Base-by-base conservation (phyloP, 2,888 invertebrate genomes). In the Orthosia cruda region DNA sequence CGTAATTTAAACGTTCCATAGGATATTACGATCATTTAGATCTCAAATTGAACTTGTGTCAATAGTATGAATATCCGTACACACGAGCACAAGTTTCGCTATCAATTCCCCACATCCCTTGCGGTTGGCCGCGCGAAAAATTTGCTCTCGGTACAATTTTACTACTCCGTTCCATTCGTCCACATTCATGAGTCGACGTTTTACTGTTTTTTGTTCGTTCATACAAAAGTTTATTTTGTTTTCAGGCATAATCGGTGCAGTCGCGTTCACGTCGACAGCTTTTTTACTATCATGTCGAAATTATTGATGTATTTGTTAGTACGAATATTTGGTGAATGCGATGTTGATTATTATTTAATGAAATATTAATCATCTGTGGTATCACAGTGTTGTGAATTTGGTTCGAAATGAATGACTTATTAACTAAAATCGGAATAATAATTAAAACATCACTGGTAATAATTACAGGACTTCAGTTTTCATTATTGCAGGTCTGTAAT, bases 91-190 rank as follows among this genome's bases (percentile, higher is more conserved):
- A 79, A 81, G 83, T 90, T 88, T 85, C 71, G 64, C 81, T 86
- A 84, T 87, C 81, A 77, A 83, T 74, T 80, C 73, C 74, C 72
- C 71, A 78, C 83, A 83, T 81, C 74, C 77, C 72, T 71, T 82
- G 86, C 82, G 83, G 85, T 83, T 72, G 80, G 81, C 84, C 74
- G 82, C 78, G 82, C 82, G 83, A 89, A 90, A 91, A 90, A 89
- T 90, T 89, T 89, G 85, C 86, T 82, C 83, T 77, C 84, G 73
- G 84, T 83, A 80, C 82, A 81, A 83, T 88, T 90, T 89, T 81
- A 86, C 79, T 72, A 74, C 80, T 81, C 50, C 40, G 59, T 84
- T 75, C 59, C 61, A 87, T 87, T 81, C 76, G 80, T 71, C 18
- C 76, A 77, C 81, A 81, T 85, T 76, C 76, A 80, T 80, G 81